Base-by-base conservation (phyloP, 2,113 vertebrate genomes). In the Galbula dea region DNA sequence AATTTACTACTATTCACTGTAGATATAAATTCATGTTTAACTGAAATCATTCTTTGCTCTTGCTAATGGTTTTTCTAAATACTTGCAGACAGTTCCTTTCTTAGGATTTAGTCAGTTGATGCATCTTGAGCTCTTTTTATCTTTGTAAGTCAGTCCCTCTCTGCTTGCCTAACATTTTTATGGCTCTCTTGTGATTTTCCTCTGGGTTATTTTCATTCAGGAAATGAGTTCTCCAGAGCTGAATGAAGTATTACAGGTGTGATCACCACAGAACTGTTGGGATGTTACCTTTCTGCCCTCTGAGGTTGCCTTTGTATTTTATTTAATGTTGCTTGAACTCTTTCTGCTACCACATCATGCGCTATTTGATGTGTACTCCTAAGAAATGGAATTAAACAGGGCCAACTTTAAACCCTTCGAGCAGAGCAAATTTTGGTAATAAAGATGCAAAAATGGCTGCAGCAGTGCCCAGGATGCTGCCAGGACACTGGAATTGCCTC, bases 221-320 rank as follows among this genome's bases (percentile, higher is more conserved):
- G 92, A 93, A 91, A 91, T 77, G 55, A 91, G 34, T 88, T 95
- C 85, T 83, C 36, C 79, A 83, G 72, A 83, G 61, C 59, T 80
- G 72, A 62, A 23, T 17, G 13, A 65, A 73, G 18, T 26, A 67
- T 94, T 79, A 51, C 72, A 91, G 83, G 85, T 91, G 59, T 85
- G 78, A 54, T 37, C 57, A 58, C 34, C 78, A 20, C 29, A 58
- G 62, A 57, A 10, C 27, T 45, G 34, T 72, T 22, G 66, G 52
- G 32, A 11, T 89, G 45, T 71, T 86, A 86, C 69, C 63, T 93
- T 91, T 77, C 54, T 71, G 30, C 55, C 27, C 41, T 27, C 34
- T 58, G 36, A 73, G 4, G 7, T 59, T 92, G 39, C 24, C 26
- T 92, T 84, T 76, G 36, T 61, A 24, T 17, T 69, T 80, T 1